phyloP scores from a whole-genome alignment of 2,888 invertebrate species.

The Buathra laborator region DNA sequence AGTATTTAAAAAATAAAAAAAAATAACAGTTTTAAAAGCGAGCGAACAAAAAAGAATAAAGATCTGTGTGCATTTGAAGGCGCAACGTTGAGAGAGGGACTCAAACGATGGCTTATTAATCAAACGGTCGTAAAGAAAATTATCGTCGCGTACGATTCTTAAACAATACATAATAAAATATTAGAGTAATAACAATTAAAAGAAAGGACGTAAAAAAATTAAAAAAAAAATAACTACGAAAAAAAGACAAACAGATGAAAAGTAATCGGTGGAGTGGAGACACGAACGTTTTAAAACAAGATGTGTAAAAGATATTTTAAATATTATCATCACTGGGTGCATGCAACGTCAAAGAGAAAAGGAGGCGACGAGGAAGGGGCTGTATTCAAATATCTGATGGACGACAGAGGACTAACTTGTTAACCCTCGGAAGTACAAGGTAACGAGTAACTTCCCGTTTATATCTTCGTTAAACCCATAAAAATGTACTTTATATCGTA shows the following conservation, averaged over 20 bases:
- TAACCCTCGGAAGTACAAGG: constrained; percentile 82
- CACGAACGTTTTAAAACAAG: constrained; percentile 73
- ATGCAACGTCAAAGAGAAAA: constrained; percentile 77
- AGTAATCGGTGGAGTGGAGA: constrained; percentile 40
- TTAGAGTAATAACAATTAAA: constrained; percentile 23
- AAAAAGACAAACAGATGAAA: constrained; percentile 45
- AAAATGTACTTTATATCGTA: constrained; percentile 61
- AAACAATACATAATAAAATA: constrained; percentile 32
- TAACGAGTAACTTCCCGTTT: constrained; percentile 49
- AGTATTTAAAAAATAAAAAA: constrained; percentile 16
- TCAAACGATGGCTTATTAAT: constrained; percentile 61
- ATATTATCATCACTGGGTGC: constrained; percentile 78
- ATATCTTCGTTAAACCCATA: background rate
- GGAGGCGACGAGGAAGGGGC: constrained; percentile 73
- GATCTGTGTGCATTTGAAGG: no score
- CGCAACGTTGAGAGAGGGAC: constrained; percentile 56
- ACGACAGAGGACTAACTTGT: constrained; percentile 82
- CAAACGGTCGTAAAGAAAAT: constrained; percentile 33
- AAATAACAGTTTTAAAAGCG: constrained; percentile 17
- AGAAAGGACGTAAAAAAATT: constrained; percentile 9
- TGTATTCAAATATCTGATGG: constrained; percentile 80
- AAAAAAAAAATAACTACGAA: constrained; percentile 24
- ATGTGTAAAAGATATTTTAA: constrained; percentile 80
- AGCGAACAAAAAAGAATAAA: constrained; percentile 47
- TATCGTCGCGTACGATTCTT: constrained; percentile 19